These are phyloP conservation scores for Griposia aprilina DNA, from an alignment of 2,888 invertebrate species.

Conservation along the genomic window DNA sequence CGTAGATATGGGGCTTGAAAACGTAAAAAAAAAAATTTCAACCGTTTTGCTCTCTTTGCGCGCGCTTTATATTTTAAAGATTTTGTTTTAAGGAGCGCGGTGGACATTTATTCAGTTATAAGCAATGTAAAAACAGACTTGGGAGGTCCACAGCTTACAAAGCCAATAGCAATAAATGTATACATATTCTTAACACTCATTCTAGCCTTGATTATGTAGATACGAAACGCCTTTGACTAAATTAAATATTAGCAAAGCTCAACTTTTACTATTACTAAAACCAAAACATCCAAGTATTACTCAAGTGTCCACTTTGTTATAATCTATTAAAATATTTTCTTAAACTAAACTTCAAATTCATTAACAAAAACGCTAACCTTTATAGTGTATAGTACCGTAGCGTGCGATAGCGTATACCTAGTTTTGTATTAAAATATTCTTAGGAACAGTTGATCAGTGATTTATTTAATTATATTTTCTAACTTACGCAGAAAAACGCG, in stretches of 20 bases:
- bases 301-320: conserved; percentile 4
- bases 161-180: too few relatives aligned
- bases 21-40: too few relatives aligned
- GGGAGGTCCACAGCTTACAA: too few relatives aligned
- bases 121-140: too few relatives aligned
- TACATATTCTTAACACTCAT: too few relatives aligned
- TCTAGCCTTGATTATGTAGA: neutral
- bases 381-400: conserved; percentile 14
- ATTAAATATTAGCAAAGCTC: neutral
- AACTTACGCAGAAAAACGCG: conserved; percentile 35
- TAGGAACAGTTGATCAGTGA: conserved; percentile 42
- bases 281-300: neutral
- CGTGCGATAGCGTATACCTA: conserved; percentile 5
- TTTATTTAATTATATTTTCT: conserved; percentile 55
- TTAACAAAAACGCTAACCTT: conserved; percentile 29
- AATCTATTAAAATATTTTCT: conserved; percentile 40
- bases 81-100: too few relatives aligned
- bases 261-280: conserved; percentile 2
- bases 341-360: conserved; percentile 29
- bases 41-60: too few relatives aligned
- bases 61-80: too few relatives aligned
- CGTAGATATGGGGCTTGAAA: too few relatives aligned
- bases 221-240: neutral
- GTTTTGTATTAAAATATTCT: conserved; percentile 32
- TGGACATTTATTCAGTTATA: too few relatives aligned